Base-by-base conservation (phyloP, 2,888 invertebrate genomes). In the Tenthredo distinguenda region DNA sequence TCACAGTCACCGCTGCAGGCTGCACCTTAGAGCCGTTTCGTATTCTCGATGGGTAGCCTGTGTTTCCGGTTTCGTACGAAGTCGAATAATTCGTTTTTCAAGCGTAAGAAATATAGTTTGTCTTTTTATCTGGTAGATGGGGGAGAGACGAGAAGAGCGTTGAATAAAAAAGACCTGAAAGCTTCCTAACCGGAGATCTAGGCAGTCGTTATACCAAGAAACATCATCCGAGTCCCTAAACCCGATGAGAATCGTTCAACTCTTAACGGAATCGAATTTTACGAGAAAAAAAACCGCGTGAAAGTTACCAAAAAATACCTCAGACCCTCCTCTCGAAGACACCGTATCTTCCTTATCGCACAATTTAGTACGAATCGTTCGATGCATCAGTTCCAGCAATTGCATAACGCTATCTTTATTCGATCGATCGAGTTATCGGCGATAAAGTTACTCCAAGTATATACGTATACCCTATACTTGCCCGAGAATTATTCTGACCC, bases 21-120 rank as follows among this genome's bases (percentile, higher is more conserved):
- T 31, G 34, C 68, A 68, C 31, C 72, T 55, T n/a, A 0, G n/a
- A 77, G 31, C 34, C 10, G 34, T 77, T 77, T 77, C 34, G 55
- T 77, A 77, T 77, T 50, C 77, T 55, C 4, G 47, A 77, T n/a
- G 50, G 10, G 55, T 77, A 37, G 74, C 34, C 1, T 34, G 55
- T 77, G 55, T 55, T 77, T 77, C 77, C 77, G 50, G 77, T 77
- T 77, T 77, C 10, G 34, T 34, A 55, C 15, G 21, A 21, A 21
- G 72, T 74, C 43, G 72, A 74, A 74, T n/a, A 43, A 40, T 43
- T 74, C 72, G 43, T 74, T 74, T 74, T 74, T 74, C 43, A 74
- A n/a, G 72, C 40, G 72, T 43, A 68, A 34, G 68, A 68, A 68
- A 55, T 55, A 55, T 55, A n/a, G 21, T 10, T 21, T 26, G 2